phyloP scores from a whole-genome alignment of 2,797 vertebrate genomes.

The Hipposideros larvatus region DNA sequence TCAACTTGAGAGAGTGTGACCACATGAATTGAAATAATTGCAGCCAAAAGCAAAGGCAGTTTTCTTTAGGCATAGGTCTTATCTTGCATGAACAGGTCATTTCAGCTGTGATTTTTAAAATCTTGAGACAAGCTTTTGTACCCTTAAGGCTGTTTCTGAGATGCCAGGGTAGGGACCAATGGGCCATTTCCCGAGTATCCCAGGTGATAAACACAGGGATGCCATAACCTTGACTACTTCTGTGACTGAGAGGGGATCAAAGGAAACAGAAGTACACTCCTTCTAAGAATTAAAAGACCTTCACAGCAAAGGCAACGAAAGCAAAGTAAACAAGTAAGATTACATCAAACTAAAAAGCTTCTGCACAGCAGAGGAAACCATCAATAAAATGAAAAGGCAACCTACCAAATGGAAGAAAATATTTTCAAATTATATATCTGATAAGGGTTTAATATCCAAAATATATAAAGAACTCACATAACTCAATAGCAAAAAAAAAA shows the following conservation, averaged over 20 bases:
- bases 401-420: background rate
- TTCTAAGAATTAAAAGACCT: conserved; percentile 26
- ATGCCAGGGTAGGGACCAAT: background rate
- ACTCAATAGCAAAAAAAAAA: background rate
- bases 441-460: background rate
- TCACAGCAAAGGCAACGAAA: background rate
- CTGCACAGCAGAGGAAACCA: background rate
- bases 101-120: conserved; percentile 73
- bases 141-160: conserved; percentile 6
- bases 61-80: conserved; percentile 60
- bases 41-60: conserved; percentile 70
- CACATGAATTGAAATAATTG: conserved; percentile 72
- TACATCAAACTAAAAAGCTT: background rate
- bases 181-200: background rate
- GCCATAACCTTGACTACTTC: background rate
- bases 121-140: conserved; percentile 56
- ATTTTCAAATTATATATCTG: background rate
- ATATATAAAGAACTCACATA: background rate
- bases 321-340: background rate
- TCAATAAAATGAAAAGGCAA: background rate
- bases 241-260: background rate
- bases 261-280: background rate
- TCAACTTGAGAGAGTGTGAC: conserved; percentile 48
- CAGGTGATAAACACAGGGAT: background rate
- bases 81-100: conserved; percentile 60